Percentiles rank a stretch among this genome's conserved stretches.
phyloP scores from a whole-genome alignment of 2,113 vertebrate species.

The Zonotrichia leucophrys region DNA sequence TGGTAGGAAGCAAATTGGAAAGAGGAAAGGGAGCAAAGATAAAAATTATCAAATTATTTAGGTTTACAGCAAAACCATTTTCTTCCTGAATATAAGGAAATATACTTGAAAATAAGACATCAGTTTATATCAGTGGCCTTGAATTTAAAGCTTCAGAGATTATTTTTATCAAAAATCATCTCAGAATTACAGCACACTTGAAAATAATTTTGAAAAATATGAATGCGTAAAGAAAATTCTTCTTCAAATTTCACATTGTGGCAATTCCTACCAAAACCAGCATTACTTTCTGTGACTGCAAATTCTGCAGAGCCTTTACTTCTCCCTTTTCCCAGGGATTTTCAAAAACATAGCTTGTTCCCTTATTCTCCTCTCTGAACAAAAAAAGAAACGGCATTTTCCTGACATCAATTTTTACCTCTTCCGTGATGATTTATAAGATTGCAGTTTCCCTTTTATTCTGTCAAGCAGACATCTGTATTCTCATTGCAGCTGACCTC shows the following conservation, averaged over 20 bases:
- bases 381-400: neutral
- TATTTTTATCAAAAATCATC: neutral
- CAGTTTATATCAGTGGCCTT: neutral
- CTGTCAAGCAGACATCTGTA: neutral
- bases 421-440: neutral
- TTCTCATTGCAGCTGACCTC: slow-evolving; percentile 28
- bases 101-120: neutral
- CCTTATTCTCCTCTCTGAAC: neutral
- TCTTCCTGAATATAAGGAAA: neutral
- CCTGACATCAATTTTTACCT: slow-evolving; percentile 9
- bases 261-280: neutral
- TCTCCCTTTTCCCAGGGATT: neutral
- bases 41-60: neutral
- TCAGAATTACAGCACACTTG: neutral
- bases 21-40: neutral
- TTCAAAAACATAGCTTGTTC: neutral
- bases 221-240: neutral
- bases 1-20: neutral
- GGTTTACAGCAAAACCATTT: neutral
- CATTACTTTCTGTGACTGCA: neutral
- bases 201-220: neutral
- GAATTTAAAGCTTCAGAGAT: neutral
- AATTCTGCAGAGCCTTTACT: neutral
- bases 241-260: neutral
- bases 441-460: slow-evolving; percentile 1